Conservation (phyloP, 2,888 invertebrate genomes). For the Apocheima hispidaria region DNA sequence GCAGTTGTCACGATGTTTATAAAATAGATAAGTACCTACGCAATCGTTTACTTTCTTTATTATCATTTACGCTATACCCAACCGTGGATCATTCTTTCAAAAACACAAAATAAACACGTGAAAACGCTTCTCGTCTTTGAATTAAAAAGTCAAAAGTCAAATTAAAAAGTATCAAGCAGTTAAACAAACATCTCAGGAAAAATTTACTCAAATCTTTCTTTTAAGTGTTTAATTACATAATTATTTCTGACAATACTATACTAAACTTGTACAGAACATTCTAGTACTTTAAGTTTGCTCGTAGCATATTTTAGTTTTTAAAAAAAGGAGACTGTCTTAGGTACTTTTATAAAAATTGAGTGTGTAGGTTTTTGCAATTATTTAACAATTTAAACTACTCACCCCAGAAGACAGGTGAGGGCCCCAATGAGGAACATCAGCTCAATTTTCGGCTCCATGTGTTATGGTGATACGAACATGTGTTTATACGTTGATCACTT, state of each 20-base stretch:
- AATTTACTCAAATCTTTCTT: too few species aligned
- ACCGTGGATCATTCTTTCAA: background rate
- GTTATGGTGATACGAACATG: background rate
- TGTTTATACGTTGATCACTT: conserved; percentile 41
- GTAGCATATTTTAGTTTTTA: background rate
- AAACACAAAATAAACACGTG: background rate
- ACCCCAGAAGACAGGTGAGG: conserved; percentile 33
- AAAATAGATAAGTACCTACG: background rate
- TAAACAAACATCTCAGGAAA: too few species aligned
- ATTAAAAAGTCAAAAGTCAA: too few species aligned
- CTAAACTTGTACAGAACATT: too few species aligned
- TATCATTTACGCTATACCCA: background rate
- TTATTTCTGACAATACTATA: too few species aligned
- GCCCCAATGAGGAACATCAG: conserved; percentile 19
- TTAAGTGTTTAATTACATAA: too few species aligned
- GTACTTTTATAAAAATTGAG: background rate
- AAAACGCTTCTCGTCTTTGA: background rate
- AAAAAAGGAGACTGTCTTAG: background rate
- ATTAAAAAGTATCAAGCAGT: too few species aligned
- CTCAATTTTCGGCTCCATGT: conserved; percentile 10
- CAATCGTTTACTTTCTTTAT: background rate
- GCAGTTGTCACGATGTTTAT: conserved; percentile 44
- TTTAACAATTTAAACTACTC: conserved; percentile 26
- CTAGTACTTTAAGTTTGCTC: too few species aligned
- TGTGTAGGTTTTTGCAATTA: background rate